A percentile compares a stretch with the other conserved stretches of the same genome.
phyloP scores from a whole-genome alignment of 2,113 vertebrate species.

The Oncorhynchus gorbuscha region DNA sequence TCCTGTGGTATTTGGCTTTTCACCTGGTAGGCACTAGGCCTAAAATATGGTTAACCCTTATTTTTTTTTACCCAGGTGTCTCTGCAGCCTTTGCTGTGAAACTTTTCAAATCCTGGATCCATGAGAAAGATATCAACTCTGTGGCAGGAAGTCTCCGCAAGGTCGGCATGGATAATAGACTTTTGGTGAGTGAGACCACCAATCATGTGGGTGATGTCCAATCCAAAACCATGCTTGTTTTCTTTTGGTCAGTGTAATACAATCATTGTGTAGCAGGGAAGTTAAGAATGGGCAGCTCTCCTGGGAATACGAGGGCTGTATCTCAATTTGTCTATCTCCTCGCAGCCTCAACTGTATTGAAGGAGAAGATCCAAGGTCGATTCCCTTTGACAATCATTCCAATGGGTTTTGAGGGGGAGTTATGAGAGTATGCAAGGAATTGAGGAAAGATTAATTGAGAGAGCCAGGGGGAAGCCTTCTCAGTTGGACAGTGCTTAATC shows the following conservation, averaged over 20 bases:
- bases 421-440: no score
- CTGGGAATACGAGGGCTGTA: not conserved
- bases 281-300: not conserved
- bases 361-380: no score
- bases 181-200: conserved; percentile 79
- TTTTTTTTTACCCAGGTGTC: conserved; percentile 76
- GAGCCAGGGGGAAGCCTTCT: no score
- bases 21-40: not conserved
- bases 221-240: not conserved
- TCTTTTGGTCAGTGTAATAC: not conserved
- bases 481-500: no score
- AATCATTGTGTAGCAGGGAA: not conserved
- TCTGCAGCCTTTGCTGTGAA: conserved; percentile 96
- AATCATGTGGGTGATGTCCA: not conserved
- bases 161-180: conserved; percentile 96
- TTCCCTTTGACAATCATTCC: no score
- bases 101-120: conserved; percentile 98
- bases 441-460: no score
- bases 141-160: conserved; percentile 90
- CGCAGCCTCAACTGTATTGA: no score
- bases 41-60: conserved; percentile 6
- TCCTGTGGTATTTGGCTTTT: not conserved
- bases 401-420: no score
- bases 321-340: no score
- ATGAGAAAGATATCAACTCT: conserved; percentile 95